Base-by-base conservation (phyloP, 2,888 invertebrate species). In the Diplolepis rosae region DNA sequence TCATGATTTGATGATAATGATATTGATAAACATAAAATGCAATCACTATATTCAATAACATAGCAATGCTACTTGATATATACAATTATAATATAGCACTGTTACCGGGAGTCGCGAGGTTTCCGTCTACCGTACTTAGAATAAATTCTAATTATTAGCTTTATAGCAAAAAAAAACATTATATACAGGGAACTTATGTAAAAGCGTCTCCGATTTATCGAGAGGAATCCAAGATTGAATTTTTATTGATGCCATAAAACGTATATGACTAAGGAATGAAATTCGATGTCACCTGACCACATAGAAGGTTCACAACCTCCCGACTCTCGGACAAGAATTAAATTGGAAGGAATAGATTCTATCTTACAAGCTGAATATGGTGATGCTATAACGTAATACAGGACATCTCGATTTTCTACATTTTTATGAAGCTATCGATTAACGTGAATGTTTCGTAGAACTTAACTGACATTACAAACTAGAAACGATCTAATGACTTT, bases 401-500 rank as follows among this genome's bases (percentile, higher is more conserved):
- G 48, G 48, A 22, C 48, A 48, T 22, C 22, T 48, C 22, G 22
- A 48, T 48, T 48, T 48, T 1, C 48, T 48, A 48, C 61, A 71
- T 51, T 74, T 50, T 70, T 73, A 70, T 72, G 72, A 70, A 77
- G 68, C 69, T 67, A 68, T 65, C 65, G 65, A 54, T 51, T 66
- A 69, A 52, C 35, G 56, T 66, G 69, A 74, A 74, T 61, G 65
- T 70, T 74, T 68, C 70, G 42, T 69, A 68, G 50, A 76, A 75
- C 77, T 77, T 77, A 80, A 68, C 77, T 77, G 79, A 80, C 81
- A 82, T 84, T 86, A 87, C 80, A 80, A 87, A 86, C 85, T 87
- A 87, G 83, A 83, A 86, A 87, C 84, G 85, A 88, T 86, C 87
- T 88, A 87, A 88, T 88, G 88, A 88, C 88, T 88, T 88, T 84